A percentile compares a stretch with the other conserved stretches of the same genome.
Conservation (phyloP, 2,113 vertebrate genomes). For the Pluvialis apricaria region DNA sequence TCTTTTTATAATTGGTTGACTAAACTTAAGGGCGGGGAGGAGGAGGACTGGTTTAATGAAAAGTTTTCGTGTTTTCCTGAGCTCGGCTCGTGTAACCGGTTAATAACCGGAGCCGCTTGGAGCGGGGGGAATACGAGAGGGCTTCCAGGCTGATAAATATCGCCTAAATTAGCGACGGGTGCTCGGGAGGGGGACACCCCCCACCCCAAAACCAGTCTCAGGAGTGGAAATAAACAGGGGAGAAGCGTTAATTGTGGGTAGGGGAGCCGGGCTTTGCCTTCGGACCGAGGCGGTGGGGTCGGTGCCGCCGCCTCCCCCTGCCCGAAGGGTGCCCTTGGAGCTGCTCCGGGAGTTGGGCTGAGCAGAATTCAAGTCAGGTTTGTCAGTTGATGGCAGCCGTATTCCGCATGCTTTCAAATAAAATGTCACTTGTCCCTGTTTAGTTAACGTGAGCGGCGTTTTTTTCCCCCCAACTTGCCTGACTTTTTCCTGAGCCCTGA, state of each 20-base stretch:
- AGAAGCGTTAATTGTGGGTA: not conserved
- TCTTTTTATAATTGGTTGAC: constrained; percentile 46
- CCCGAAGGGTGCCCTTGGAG: not conserved
- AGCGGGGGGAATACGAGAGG: not conserved
- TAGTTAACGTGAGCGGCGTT: not conserved
- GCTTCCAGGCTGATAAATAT: not conserved
- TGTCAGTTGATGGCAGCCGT: not conserved
- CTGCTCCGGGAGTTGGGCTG: not conserved
- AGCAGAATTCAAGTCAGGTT: not conserved
- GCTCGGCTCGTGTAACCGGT: not conserved
- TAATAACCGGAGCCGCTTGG: not conserved
- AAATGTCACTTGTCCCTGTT: constrained; percentile 27
- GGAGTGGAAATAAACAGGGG: not conserved
- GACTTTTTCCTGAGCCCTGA: not conserved
- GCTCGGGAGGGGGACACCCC: not conserved
- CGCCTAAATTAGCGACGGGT: not conserved
- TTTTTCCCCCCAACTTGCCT: not conserved
- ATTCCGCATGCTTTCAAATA: not conserved
- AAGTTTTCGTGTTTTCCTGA: constrained; percentile 37
- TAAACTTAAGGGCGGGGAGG: constrained; percentile 49
- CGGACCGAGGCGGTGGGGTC: not conserved
- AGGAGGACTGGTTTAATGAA: constrained; percentile 53
- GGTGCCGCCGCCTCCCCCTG: not conserved
- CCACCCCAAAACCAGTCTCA: rapidly evolving
- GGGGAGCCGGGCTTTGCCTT: not conserved